Evolutionary conservation across 2,113 vertebrate genomes (phyloP), one percentile per base, ranked within the genome.

Genomic region (Myxocyprinus asiaticus): DNA sequence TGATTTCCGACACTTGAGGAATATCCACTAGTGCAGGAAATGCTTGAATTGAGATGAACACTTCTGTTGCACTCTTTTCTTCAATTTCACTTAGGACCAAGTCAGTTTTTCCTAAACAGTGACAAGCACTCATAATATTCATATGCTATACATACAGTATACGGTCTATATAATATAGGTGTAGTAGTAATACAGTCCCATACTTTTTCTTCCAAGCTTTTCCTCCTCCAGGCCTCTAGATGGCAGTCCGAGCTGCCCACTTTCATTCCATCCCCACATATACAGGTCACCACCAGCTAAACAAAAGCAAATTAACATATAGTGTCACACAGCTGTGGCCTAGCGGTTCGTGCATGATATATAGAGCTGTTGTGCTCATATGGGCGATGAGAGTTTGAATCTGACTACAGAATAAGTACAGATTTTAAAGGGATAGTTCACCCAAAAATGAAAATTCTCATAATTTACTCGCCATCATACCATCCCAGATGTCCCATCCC

Each of bases 231-330:
- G 64, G 0, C 85, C 80, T 56, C 83, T 93, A 63, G 90, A 89
- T 50, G 97, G 98, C 83, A 99, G 91, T 6, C 94, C 97, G 71
- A 99, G 91, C 87, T 99, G 97, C 0, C 98, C 97, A 0, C 94
- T 94, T 68, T 98, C 95, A 3, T 99, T 99, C 98, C 97, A 99
- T 84, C 98, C 97, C 98, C 98, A 99, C 70, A 94, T 3, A 1
- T 99, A 99, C 50, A 99, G 81, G 66, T 99, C 98, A 11, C 96
- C 96, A 0, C 88, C 87, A 53, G 92, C 97, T 99, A 80, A 73
- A 62, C 73, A 66, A n/a, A 15, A 4, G 12, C 51, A 6, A 33
- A 33, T 33, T 33, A 33, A 33, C 22, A 33, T 3, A 33, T 3
- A 33, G 1, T 33, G 22, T 33, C 22, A 33, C 22, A 33, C 22